Evolutionary conservation across 2,888 invertebrate species (phyloP), one percentile per base, ranked within the genome.

Genomic region (Cremastinae sp.): DNA sequence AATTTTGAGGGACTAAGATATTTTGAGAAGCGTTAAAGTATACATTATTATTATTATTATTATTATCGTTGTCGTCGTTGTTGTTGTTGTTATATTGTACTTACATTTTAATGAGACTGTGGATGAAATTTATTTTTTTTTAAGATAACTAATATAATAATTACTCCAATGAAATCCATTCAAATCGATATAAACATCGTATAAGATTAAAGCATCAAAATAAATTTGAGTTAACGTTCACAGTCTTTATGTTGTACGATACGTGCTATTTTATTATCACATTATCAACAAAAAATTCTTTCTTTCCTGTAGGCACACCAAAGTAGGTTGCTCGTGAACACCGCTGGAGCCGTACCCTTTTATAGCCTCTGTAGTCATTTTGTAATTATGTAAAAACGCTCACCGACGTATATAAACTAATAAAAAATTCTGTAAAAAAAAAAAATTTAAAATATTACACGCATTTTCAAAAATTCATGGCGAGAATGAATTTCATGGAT

Each of bases 281-380:
- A 75, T 76, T 53, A 59, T 62, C 59, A 76, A 47, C 22, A 54
- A 68, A 54, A 68, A 74, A 58, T 78, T 75, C 71, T 83, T 84
- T 84, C 83, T 82, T 85, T 86, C 86, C 86, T 81, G 88, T 89
- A 89, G 87, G 86, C 87, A 88, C 87, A 87, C 85, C 85, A 87
- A 85, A 86, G 88, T 89, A 89, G 87, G 89, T 89, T 88, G 89
- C 88, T 89, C 88, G 88, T 88, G 86, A 87, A 88, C 88, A 89
- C 86, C 84, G 85, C 85, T 86, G 86, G 86, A 87, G 86, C 85
- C 85, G 85, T 85, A 81, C 81, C 82, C 83, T 80, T n/a, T 81
- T 81, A 83, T 83, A 83, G 84, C 83, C 83, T 84, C 71, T 81
- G 83, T 84, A 85, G 83, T 79, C 78, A 81, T 80, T 81, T 79